Evolutionary conservation across 2,797 vertebrate genomes (phyloP).

Genomic region (Paedocypris micromegethes): DNA sequence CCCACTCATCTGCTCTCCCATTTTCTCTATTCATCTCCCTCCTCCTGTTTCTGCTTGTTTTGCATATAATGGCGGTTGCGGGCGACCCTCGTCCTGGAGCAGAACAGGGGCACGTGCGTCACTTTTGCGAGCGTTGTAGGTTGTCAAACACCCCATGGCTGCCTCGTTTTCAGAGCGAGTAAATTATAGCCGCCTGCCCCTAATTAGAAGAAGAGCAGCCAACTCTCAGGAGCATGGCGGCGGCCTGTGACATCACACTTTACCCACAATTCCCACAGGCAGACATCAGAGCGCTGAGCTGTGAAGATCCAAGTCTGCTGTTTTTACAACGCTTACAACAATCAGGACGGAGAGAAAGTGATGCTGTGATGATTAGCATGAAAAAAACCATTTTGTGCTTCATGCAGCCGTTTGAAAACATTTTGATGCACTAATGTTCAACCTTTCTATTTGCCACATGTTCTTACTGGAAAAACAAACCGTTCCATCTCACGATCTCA

Average conservation of each 20-base stretch:
- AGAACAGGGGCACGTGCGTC: slow-evolving; percentile 25
- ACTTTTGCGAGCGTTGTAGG: slow-evolving; percentile 20
- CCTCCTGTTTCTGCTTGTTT: too few relatives aligned
- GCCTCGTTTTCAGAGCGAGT: slow-evolving; percentile 33
- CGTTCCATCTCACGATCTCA: too few relatives aligned
- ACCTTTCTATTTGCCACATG: too few relatives aligned
- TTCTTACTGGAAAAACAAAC: too few relatives aligned
- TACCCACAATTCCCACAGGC: slow-evolving; percentile 44
- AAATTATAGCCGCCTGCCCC: slow-evolving; percentile 45
- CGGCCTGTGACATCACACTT: slow-evolving; percentile 41
- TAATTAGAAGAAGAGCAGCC: slow-evolving; percentile 45
- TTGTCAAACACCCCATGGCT: slow-evolving; percentile 32
- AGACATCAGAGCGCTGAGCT: slow-evolving; percentile 18
- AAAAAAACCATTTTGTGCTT: too few relatives aligned
- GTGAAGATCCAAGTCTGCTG: slow-evolving; percentile 19
- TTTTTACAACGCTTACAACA: slow-evolving; percentile 15
- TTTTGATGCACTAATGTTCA: too few relatives aligned
- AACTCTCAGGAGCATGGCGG: slow-evolving; percentile 38
- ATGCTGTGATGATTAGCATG: slow-evolving; percentile 11
- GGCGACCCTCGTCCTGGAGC: slow-evolving; percentile 2
- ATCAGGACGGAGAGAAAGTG: slow-evolving; percentile 17
- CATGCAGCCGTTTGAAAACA: not conserved
- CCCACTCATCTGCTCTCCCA: too few relatives aligned
- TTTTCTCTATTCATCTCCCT: too few relatives aligned
- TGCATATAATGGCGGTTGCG: slow-evolving; percentile 1